Evolutionary conservation across 1,140 invertebrate species (phyloP).

Genomic region (Scaptomyza graminum): DNA sequence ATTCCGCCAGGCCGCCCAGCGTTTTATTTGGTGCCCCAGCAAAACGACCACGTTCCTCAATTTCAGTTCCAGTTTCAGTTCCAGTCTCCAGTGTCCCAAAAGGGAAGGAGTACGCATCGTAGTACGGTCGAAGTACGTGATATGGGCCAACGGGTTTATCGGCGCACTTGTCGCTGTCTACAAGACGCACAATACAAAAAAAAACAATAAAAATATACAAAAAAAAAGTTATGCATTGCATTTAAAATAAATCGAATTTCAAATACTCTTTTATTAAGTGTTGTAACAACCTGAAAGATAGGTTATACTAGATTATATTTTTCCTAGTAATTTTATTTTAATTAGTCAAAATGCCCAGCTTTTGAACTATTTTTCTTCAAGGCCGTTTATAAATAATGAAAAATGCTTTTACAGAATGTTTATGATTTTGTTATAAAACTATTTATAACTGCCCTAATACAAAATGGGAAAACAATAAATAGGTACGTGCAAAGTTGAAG

Average conservation of each 20-base stretch:
- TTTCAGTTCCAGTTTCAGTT: conserved; percentile 10
- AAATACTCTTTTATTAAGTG: background rate
- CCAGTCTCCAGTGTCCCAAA: background rate
- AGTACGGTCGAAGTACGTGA: conserved; percentile 60
- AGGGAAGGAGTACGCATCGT: conserved; percentile 48
- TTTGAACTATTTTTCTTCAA: too few species aligned
- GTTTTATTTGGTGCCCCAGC: conserved; percentile 48
- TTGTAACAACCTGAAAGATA: too few species aligned
- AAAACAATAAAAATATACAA: conserved; percentile 24
- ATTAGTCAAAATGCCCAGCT: too few species aligned
- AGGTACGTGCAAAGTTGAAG: too few species aligned
- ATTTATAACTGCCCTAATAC: too few species aligned
- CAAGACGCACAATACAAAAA: conserved; percentile 47
- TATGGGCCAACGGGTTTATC: conserved; percentile 80
- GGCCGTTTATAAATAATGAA: too few species aligned
- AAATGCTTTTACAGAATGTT: too few species aligned
- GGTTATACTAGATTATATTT: too few species aligned
- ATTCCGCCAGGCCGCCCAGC: conserved; percentile 71
- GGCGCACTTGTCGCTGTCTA: conserved; percentile 70
- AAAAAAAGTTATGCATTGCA: background rate
- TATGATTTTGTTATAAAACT: too few species aligned
- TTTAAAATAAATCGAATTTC: background rate
- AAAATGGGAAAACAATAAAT: too few species aligned
- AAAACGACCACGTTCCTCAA: background rate
- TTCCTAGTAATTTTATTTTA: too few species aligned